Evolutionary conservation across 2,888 invertebrate genomes (phyloP).

Genomic region (Lasioglossum oenotherae): DNA sequence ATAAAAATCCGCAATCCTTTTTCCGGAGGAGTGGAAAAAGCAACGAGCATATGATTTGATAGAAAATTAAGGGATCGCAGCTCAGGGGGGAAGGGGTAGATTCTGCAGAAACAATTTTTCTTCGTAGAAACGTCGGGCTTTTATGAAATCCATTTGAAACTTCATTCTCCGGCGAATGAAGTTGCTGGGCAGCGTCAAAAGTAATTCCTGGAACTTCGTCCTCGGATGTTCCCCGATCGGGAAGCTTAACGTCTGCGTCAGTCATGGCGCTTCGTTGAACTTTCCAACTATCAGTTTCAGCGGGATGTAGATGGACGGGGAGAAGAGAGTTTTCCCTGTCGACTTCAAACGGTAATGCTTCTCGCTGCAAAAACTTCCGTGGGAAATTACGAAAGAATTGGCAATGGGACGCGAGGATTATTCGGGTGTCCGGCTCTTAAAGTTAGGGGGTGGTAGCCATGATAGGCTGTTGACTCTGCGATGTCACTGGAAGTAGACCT

Average conservation of each 20-base stretch:
- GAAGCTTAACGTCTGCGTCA: slow-evolving; percentile 21
- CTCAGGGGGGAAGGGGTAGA: background rate
- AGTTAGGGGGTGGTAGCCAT: background rate
- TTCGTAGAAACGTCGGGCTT: background rate
- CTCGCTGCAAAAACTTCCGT: background rate
- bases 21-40: background rate
- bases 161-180: slow-evolving; percentile 1
- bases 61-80: background rate
- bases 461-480: background rate
- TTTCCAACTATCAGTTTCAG: background rate
- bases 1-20: too few species aligned
- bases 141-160: slow-evolving; percentile 18
- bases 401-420: background rate
- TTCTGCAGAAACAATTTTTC: background rate
- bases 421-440: background rate
- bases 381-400: background rate
- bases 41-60: background rate
- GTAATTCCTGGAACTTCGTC: slow-evolving; percentile 9
- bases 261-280: slow-evolving; percentile 8
- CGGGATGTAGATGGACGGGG: background rate
- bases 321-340: slow-evolving; percentile 1
- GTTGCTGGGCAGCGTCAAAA: background rate
- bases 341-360: slow-evolving; percentile 8
- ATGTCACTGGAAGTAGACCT: background rate
- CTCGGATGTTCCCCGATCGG: background rate